Conservation (phyloP, 2,797 vertebrate species). For the Astyanax mexicanus region DNA sequence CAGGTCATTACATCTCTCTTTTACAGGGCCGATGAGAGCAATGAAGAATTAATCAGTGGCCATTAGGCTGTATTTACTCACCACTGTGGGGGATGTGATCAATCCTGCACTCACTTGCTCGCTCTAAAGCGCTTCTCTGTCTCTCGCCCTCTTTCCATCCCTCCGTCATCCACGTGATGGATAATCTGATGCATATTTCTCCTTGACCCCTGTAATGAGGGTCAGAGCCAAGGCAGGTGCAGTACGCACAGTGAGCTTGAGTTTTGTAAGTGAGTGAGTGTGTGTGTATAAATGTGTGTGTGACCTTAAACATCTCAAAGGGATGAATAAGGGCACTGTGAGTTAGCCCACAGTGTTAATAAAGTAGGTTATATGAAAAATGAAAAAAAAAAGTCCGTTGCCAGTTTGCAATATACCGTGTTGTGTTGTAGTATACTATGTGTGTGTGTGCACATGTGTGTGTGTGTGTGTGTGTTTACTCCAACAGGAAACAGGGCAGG, state of each 20-base stretch:
- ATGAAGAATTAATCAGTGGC: slow-evolving; percentile 99
- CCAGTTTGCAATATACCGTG: slow-evolving; percentile 60
- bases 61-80: slow-evolving; percentile 98
- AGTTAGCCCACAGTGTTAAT: slow-evolving; percentile 34
- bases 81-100: slow-evolving; percentile 78
- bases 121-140: slow-evolving; percentile 31
- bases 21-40: slow-evolving; percentile 96
- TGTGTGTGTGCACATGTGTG: slow-evolving; percentile 5
- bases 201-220: slow-evolving; percentile 64
- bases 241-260: slow-evolving; percentile 47
- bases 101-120: slow-evolving; percentile 55
- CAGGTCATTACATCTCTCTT: slow-evolving; percentile 96
- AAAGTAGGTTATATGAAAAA: slow-evolving; percentile 14
- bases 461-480: slow-evolving; percentile 18
- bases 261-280: slow-evolving; percentile 28
- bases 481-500: slow-evolving; percentile 49
- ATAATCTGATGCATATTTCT: slow-evolving; percentile 63
- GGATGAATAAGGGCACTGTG: slow-evolving; percentile 6
- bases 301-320: slow-evolving; percentile 38
- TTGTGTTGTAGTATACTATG: slow-evolving; percentile 43
- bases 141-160: slow-evolving; percentile 54
- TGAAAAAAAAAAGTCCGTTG: no score
- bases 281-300: no score
- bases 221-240: slow-evolving; percentile 68
- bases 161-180: slow-evolving; percentile 68